These are phyloP conservation scores for Drosophila cognata DNA, from an alignment of 2,888 invertebrate species.

Conservation along the genomic window DNA sequence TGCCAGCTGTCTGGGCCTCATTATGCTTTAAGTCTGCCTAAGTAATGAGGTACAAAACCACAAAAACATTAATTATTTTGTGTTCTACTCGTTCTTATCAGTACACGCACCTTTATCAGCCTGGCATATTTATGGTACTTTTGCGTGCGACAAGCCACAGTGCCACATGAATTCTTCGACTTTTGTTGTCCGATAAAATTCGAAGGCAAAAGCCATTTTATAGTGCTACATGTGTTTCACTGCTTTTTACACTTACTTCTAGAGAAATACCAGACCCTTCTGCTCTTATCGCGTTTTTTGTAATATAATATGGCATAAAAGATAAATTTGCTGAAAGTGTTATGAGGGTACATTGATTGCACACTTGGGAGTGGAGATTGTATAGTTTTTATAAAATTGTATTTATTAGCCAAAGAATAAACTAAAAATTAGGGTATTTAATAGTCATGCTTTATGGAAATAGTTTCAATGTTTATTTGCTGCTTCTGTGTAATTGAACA, in stretches of 20 bases:
- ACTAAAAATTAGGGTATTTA: background rate
- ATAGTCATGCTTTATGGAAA: background rate
- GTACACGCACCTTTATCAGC: constrained; percentile 40
- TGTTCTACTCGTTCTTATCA: constrained; percentile 14
- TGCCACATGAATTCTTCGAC: constrained; percentile 33
- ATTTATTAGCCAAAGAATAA: background rate
- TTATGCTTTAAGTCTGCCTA: background rate
- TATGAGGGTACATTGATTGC: background rate
- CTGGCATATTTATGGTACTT: constrained; percentile 18
- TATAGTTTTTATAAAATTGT: background rate
- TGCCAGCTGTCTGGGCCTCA: background rate
- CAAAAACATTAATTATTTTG: constrained; percentile 18
- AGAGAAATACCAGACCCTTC: background rate
- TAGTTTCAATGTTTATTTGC: background rate
- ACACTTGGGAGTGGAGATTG: background rate
- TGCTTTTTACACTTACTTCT: background rate
- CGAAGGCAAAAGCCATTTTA: constrained; percentile 4
- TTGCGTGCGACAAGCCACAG: constrained; percentile 8
- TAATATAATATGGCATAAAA: background rate
- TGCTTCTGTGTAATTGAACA: background rate
- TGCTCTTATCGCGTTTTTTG: background rate
- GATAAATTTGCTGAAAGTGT: background rate
- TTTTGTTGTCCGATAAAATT: constrained; percentile 39
- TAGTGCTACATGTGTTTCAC: background rate
- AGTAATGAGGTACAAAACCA: constrained; percentile 1